Base-by-base conservation (phyloP, 2,888 invertebrate genomes). In the Monopis laevigella region DNA sequence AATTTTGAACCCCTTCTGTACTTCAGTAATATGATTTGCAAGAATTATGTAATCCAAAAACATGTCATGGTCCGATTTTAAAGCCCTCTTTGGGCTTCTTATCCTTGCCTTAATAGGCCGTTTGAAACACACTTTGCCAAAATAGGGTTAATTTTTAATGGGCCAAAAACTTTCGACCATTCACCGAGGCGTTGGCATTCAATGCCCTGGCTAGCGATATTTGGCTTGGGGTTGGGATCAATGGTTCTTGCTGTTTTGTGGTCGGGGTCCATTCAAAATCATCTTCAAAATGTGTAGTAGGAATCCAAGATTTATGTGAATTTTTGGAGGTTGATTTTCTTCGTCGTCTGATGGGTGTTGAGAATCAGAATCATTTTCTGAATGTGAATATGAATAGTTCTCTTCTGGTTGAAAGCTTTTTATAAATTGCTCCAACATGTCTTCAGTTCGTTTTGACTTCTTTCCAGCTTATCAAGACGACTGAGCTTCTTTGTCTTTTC, bases 191-290 rank as follows among this genome's bases (percentile, higher is more conserved):
- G 32, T 47, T 47, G 47, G 19, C 45, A 47, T n/a, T 46, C 44
- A 2, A 40, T 39, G 8, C 45, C 47, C 21, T 46, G 45, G 7
- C 12, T 17, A n/a, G 36, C 42, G 16, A 47, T 47, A 18, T 39
- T 19, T 1, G 8, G 34, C 26, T 42, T 39, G 48, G 45, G 4
- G 45, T 38, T 14, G 45, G 41, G 17, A 46, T 44, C 2, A 36
- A 3, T 8, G 46, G 48, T 21, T 49, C 46, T 10, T 45, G 46
- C 14, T 49, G 42, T 29, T 45, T 44, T 2, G 49, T 49, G 34
- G 29, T 35, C 19, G 45, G 46, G 1, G 34, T 3, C 27, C 39
- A 43, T 14, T 45, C 45, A 10, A 41, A 28, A 8, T 30, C 28
- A 35, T 26, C 8, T 3, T 28, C 36, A 4, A 4, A 28, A 13